A percentile compares a stretch with the other conserved stretches of the same genome.
Evolutionary conservation across 2,888 invertebrate genomes (phyloP).

Genomic region (Melanostoma mellinum): DNA sequence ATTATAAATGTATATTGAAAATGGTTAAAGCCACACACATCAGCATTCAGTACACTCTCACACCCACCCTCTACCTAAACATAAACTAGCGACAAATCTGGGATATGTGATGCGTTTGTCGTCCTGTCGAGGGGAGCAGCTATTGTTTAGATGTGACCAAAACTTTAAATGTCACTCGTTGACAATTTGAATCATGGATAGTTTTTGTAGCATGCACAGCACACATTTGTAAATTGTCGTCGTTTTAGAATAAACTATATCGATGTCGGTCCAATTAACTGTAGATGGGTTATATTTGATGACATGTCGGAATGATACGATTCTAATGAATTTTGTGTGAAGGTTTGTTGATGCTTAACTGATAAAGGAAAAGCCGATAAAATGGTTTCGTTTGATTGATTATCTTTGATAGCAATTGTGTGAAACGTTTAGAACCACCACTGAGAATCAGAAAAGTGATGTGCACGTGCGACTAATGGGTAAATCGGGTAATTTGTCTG

Average conservation of each 20-base stretch:
- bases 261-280: background rate
- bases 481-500: no score
- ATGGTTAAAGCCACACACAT: background rate
- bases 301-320: no score
- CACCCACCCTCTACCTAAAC: no score
- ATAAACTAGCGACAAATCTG: background rate
- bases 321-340: no score
- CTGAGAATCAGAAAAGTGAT: no score
- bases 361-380: no score
- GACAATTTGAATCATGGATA: slow-evolving; percentile 26
- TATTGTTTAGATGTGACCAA: slow-evolving; percentile 36
- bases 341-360: no score
- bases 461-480: no score
- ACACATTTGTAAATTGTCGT: background rate
- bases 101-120: background rate
- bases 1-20: slow-evolving; percentile 7
- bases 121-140: slow-evolving; percentile 24
- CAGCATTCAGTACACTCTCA: background rate
- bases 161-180: slow-evolving; percentile 35
- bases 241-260: background rate
- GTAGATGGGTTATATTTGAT: no score
- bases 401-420: no score
- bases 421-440: no score
- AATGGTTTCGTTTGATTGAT: no score
- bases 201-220: slow-evolving; percentile 24